phyloP scores from a whole-genome alignment of 2,113 vertebrate species.

The Hippocampus mohnikei region DNA sequence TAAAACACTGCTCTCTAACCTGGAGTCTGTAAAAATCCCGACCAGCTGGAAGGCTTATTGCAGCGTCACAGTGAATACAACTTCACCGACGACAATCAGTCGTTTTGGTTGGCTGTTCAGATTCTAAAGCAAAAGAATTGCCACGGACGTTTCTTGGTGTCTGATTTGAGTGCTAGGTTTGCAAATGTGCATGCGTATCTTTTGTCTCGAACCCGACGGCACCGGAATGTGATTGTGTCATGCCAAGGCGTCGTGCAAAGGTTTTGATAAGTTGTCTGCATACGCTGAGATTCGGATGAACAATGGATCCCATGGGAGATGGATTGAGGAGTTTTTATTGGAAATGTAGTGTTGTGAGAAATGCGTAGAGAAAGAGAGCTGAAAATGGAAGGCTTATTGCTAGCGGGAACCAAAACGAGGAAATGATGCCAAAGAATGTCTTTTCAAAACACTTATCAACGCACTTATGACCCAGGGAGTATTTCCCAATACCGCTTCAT shows the following conservation, averaged over 20 bases:
- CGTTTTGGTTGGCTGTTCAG: background rate
- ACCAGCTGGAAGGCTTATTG: conserved; percentile 52
- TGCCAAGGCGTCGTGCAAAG: background rate
- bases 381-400: background rate
- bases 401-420: background rate
- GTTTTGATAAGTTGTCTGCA: conserved; percentile 24
- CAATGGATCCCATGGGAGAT: background rate
- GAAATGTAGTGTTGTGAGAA: background rate
- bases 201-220: background rate
- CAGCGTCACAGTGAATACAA: conserved; percentile 37
- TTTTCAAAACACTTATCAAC: background rate
- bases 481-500: background rate
- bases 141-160: background rate
- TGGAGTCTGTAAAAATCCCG: conserved; percentile 58
- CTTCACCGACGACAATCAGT: conserved; percentile 14
- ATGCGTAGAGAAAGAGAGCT: background rate
- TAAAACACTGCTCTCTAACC: conserved; percentile 38
- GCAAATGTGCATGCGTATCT: background rate
- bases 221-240: conserved; percentile 1
- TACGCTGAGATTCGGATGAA: background rate
- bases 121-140: background rate
- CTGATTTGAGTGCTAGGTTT: background rate
- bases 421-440: background rate
- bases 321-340: background rate
- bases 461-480: background rate